Percentiles rank a stretch among this genome's conserved stretches.
phyloP scores from a whole-genome alignment of 2,113 vertebrate genomes.

The Gallinago undulata region DNA sequence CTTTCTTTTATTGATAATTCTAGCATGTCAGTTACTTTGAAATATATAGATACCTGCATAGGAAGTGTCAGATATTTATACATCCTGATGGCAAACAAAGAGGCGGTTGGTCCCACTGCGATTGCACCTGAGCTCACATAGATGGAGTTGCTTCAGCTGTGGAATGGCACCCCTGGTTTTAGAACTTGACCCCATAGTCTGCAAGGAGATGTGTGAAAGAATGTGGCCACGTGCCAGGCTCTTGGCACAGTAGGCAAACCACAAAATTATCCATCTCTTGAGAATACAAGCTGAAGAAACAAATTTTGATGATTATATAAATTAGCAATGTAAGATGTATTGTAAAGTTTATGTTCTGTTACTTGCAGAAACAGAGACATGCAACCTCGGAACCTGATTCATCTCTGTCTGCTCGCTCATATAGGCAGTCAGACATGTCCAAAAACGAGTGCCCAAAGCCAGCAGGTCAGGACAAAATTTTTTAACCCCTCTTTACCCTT shows the following conservation, averaged over 20 bases:
- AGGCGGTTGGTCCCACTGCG: background rate
- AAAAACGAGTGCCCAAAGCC: background rate
- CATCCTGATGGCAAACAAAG: slow-evolving; percentile 5
- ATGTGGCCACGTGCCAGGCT: slow-evolving; percentile 12
- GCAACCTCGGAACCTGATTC: background rate
- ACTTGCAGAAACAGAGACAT: background rate
- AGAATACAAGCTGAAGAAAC: slow-evolving; percentile 42
- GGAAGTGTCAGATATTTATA: background rate
- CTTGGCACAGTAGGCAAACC: slow-evolving; percentile 16
- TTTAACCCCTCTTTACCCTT: background rate
- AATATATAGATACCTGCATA: background rate
- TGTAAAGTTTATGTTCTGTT: background rate
- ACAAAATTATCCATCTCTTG: slow-evolving; percentile 39
- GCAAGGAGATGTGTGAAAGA: slow-evolving; percentile 23
- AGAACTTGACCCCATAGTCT: background rate
- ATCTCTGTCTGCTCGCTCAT: background rate
- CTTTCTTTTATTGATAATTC: slow-evolving; percentile 19
- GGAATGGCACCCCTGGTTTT: slow-evolving; percentile 33
- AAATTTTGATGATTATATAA: slow-evolving; percentile 38
- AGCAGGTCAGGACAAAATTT: background rate
- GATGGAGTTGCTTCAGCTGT: slow-evolving; percentile 19
- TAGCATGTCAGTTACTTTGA: background rate
- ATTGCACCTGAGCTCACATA: background rate
- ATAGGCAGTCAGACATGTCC: background rate
- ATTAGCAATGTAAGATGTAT: background rate